Conservation (phyloP, 2,888 invertebrate genomes). For the Drosophila borborema region DNA sequence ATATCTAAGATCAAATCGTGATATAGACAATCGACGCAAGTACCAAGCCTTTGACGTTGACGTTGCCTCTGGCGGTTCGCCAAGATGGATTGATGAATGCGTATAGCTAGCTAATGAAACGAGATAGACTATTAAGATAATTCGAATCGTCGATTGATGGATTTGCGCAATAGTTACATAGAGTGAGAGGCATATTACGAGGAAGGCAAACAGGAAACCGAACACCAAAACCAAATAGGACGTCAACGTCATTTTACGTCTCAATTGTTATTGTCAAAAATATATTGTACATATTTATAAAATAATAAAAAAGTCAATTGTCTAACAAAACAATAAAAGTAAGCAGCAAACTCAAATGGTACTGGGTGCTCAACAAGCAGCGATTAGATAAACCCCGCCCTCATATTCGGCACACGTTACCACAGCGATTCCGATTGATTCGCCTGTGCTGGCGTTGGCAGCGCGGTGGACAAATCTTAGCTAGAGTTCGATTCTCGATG, state of each 20-base stretch:
- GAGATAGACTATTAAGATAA: constrained; percentile 29
- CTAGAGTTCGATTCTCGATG: constrained; percentile 61
- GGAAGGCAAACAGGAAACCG: constrained; percentile 57
- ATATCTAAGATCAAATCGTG: background rate
- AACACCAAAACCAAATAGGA: constrained; percentile 46
- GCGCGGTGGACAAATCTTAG: constrained; percentile 62
- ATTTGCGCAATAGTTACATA: constrained; percentile 50
- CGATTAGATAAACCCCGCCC: constrained; percentile 61
- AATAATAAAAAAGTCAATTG: constrained; percentile 6
- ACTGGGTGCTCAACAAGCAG: constrained; percentile 26
- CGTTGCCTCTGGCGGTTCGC: constrained; percentile 42
- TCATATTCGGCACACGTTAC: constrained; percentile 68
- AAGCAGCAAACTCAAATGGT: constrained; percentile 14
- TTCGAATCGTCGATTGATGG: background rate
- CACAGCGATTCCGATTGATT: constrained; percentile 43
- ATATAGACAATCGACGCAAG: background rate
- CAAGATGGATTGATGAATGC: constrained; percentile 50
- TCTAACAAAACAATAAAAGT: constrained; percentile 11
- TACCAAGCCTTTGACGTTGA: constrained; percentile 51
- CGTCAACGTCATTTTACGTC: constrained; percentile 59
- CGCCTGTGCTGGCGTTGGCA: constrained; percentile 27
- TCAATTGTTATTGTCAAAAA: constrained; percentile 17
- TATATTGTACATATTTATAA: background rate
- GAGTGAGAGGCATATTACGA: constrained; percentile 54
- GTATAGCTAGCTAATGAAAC: constrained; percentile 61